Evolutionary conservation across 2,797 vertebrate species (phyloP).

Genomic region (Cynopterus sphinx): DNA sequence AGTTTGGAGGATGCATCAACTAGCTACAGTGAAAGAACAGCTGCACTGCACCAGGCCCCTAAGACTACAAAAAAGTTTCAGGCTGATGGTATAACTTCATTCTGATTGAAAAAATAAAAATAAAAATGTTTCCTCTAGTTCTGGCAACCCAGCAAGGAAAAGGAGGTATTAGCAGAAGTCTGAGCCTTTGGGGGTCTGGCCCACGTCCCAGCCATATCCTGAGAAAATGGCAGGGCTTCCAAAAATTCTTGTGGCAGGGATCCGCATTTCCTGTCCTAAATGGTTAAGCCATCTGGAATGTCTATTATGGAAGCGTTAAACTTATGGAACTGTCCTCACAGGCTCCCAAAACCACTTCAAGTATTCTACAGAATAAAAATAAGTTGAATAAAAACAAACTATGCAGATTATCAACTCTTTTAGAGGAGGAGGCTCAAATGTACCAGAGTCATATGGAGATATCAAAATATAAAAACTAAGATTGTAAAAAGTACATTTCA

Average conservation of each 20-base stretch:
- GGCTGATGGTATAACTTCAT: conserved; percentile 53
- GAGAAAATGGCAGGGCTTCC: conserved; percentile 74
- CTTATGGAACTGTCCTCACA: conserved; percentile 71
- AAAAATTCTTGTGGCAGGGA: conserved; percentile 71
- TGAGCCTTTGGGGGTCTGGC: conserved; percentile 74
- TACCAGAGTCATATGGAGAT: neutral
- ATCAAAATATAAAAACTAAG: conserved; percentile 19
- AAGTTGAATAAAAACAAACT: conserved; percentile 72
- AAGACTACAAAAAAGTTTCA: conserved; percentile 66
- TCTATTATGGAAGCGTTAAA: conserved; percentile 72
- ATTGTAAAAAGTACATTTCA: neutral
- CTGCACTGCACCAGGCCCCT: conserved; percentile 35
- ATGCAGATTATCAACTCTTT: conserved; percentile 51
- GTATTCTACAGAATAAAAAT: conserved; percentile 72
- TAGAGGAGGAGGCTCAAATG: neutral
- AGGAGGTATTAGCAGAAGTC: conserved; percentile 73
- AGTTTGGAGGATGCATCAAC: conserved; percentile 53
- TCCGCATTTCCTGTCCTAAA: conserved; percentile 75
- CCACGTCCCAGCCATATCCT: conserved; percentile 73
- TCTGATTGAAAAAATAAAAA: conserved; percentile 54
- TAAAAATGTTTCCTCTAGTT: conserved; percentile 45
- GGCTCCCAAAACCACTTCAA: conserved; percentile 65
- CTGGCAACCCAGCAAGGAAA: conserved; percentile 64
- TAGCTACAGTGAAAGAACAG: conserved; percentile 63
- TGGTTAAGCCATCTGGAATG: conserved; percentile 73